Conservation (phyloP, 1,140 invertebrate species). For the Hypothenemus hampei region DNA sequence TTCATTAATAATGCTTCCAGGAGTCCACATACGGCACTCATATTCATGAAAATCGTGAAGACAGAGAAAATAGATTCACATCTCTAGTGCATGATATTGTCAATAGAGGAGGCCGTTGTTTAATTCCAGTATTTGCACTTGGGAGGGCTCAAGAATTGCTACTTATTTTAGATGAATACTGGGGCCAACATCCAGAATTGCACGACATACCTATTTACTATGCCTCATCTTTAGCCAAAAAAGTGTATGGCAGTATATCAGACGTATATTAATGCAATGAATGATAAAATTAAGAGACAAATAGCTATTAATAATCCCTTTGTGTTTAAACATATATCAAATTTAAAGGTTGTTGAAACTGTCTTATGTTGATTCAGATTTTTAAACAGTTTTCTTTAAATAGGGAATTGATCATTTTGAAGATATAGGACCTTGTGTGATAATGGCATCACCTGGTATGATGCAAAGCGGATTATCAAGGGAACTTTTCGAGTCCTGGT, state of each 20-base stretch:
- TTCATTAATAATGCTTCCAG: constrained; percentile 46
- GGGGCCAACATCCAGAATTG: constrained; percentile 95
- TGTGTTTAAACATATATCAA: constrained; percentile 98
- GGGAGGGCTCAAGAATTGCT: constrained; percentile 96
- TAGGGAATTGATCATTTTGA: constrained; percentile 99
- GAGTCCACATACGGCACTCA: constrained; percentile 99
- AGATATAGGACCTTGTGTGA: constrained; percentile 97
- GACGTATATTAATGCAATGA: constrained; percentile 99
- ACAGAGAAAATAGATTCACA: constrained; percentile 93
- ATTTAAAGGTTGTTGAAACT: constrained; percentile 74
- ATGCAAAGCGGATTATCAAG: constrained; percentile 98
- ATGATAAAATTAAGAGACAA: constrained; percentile 91
- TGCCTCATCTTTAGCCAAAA: constrained; percentile 96
- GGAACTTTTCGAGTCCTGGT: constrained; percentile 99
- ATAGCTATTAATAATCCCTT: constrained; percentile 99
- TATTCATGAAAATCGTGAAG: constrained; percentile 97
- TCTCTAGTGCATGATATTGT: constrained; percentile 95
- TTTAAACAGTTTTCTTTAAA: not conserved
- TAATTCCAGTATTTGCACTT: constrained; percentile 98
- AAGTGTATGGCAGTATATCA: constrained; percentile 99
- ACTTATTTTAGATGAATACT: constrained; percentile 97
- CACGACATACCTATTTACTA: constrained; percentile 99
- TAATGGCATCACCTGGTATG: constrained; percentile 99
- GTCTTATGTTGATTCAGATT: not conserved
- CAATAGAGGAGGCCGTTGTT: constrained; percentile 87